Evolutionary conservation across 2,113 vertebrate species (phyloP).

Genomic region (Chiloscyllium plagiosum): DNA sequence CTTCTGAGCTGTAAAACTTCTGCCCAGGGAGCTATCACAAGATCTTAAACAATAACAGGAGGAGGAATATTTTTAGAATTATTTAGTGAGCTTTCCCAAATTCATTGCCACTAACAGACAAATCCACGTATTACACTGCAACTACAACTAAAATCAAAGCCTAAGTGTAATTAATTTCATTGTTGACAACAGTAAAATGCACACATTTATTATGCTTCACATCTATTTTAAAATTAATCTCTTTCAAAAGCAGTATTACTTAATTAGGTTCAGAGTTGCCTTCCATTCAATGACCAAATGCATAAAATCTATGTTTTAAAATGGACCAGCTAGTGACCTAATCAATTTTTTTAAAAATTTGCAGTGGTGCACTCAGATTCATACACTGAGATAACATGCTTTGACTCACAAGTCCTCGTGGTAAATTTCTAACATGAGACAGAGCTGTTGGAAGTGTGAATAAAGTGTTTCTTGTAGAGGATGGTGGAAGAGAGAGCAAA

Average conservation of each 20-base stretch:
- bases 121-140: no score
- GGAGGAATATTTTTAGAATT: slow-evolving; percentile 31
- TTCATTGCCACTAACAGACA: neutral
- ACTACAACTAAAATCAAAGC: neutral
- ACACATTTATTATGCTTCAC: neutral
- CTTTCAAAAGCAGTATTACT: neutral
- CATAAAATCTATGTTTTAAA: neutral
- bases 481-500: neutral
- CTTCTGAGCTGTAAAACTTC: neutral
- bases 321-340: neutral
- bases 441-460: neutral
- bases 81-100: neutral
- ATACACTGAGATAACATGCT: neutral
- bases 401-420: neutral
- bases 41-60: neutral
- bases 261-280: neutral
- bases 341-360: neutral
- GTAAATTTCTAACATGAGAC: neutral
- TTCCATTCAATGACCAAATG: neutral
- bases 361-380: neutral
- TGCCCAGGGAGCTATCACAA: neutral
- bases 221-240: neutral
- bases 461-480: neutral
- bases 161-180: neutral
- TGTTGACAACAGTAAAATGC: neutral